Conservation (phyloP, 2,113 vertebrate genomes). For the Pomatorhinus ruficollis region DNA sequence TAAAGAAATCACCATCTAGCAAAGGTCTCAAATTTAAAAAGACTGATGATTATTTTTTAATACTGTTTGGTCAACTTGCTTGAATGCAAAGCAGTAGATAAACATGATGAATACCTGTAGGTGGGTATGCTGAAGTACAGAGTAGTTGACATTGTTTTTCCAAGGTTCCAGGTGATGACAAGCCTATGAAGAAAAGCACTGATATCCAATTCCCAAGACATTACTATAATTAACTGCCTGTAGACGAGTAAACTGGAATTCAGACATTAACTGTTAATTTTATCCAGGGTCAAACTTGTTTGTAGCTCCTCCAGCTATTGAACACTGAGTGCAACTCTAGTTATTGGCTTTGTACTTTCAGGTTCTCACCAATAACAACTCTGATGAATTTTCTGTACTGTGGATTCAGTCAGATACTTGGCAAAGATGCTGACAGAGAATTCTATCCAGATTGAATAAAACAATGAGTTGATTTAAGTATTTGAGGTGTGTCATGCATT, state of each 20-base stretch:
- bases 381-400: not conserved
- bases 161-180: not conserved
- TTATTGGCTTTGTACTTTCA: not conserved
- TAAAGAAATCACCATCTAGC: not conserved
- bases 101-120: not conserved
- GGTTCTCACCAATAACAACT: not conserved
- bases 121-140: not conserved
- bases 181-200: not conserved
- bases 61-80: not conserved
- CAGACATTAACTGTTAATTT: not conserved
- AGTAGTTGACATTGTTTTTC: not conserved
- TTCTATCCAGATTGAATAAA: not conserved
- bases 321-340: not conserved
- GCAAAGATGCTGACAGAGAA: not conserved
- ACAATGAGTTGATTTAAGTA: not conserved
- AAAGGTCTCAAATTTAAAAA: not conserved
- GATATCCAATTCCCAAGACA: not conserved
- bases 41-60: rapidly evolving
- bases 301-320: not conserved
- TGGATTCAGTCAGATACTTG: not conserved
- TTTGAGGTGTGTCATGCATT: not conserved
- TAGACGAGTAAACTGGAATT: not conserved
- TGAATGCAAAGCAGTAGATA: not conserved
- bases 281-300: not conserved
- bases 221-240: not conserved